Conservation (phyloP, 2,113 vertebrate species). For the Sus scrofa region T2T-Sscrofa CM000819.6:63070001-63070500, state of each 20-base stretch:
- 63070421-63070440: background rate
- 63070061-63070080: background rate
- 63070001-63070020: background rate
- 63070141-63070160: background rate
- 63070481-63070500: background rate
- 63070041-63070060: background rate
- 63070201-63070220: background rate
- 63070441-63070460: background rate
- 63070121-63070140: background rate
- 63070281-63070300: too few relatives aligned
- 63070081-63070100: background rate
- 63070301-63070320: too few relatives aligned
- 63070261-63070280: too few relatives aligned
- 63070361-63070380: too few relatives aligned
- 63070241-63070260: too few relatives aligned
- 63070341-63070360: too few relatives aligned
- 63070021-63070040: background rate
- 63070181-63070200: background rate
- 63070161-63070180: background rate
- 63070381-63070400: background rate
- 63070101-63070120: background rate
- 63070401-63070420: background rate
- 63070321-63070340: too few relatives aligned
- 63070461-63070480: background rate
- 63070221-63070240: too few relatives aligned